phyloP scores from a whole-genome alignment of 2,113 vertebrate genomes.

The Xenopus tropicalis region DNA sequence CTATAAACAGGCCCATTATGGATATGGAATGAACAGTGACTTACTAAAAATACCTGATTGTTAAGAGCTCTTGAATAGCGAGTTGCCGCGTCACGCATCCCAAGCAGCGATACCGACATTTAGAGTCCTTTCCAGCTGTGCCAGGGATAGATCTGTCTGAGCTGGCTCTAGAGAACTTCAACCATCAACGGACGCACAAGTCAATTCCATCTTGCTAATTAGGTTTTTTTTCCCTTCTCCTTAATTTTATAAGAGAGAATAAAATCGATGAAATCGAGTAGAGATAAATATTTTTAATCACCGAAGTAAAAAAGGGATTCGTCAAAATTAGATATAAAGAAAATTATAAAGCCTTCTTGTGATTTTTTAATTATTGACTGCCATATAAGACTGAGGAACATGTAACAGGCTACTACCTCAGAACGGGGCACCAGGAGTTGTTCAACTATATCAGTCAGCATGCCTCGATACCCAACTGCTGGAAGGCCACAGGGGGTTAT shows the following conservation, averaged over 20 bases:
- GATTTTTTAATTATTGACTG: too few species aligned
- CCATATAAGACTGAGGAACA: too few species aligned
- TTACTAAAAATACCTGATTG: conserved; percentile 31
- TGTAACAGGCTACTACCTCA: too few species aligned
- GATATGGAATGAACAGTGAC: conserved; percentile 18
- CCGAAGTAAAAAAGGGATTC: too few species aligned
- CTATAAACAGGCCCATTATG: conserved; percentile 29
- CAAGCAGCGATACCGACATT: background rate
- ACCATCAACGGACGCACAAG: background rate
- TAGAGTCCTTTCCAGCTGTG: background rate
- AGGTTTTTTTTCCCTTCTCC: background rate
- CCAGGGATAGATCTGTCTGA: conserved; percentile 11
- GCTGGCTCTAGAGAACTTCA: background rate
- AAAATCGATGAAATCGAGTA: too few species aligned
- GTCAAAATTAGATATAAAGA: too few species aligned
- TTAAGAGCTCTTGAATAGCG: conserved; percentile 1
- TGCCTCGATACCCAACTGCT: too few species aligned
- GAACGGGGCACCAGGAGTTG: too few species aligned
- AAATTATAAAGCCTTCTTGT: too few species aligned
- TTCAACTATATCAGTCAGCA: too few species aligned
- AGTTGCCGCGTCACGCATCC: background rate
- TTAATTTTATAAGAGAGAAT: background rate
- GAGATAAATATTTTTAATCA: too few species aligned
- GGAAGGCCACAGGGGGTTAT: too few species aligned
- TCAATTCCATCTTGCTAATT: conserved; percentile 10